Conservation (phyloP, 2,888 invertebrate genomes). For the Philonicus albiceps region DNA sequence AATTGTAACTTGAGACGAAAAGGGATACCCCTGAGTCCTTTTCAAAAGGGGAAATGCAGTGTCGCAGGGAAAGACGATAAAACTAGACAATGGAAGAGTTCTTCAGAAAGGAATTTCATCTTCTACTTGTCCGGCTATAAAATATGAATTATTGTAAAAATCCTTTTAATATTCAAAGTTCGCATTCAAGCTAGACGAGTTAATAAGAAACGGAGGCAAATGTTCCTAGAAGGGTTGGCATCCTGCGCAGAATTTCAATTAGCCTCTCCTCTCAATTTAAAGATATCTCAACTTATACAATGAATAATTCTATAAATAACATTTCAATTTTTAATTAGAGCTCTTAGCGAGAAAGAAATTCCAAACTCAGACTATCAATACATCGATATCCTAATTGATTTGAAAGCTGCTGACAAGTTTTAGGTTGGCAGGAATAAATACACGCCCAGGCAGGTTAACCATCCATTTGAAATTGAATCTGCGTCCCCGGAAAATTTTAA, state of each 20-base stretch:
- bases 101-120: not conserved
- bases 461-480: conserved; percentile 8
- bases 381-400: not conserved
- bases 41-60: not conserved
- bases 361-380: not conserved
- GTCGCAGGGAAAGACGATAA: not conserved
- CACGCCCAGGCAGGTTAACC: not conserved
- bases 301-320: not conserved
- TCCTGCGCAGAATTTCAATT: not conserved
- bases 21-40: not conserved
- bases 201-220: not conserved
- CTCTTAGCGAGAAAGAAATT: not conserved
- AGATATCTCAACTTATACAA: not conserved
- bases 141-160: conserved; percentile 36
- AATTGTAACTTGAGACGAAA: conserved; percentile 26
- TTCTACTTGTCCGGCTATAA: not conserved
- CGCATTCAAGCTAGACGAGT: not conserved
- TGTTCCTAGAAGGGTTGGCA: not conserved
- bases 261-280: not conserved
- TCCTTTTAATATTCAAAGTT: conserved; percentile 22
- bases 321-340: not conserved
- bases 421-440: not conserved
- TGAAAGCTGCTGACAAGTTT: not conserved
- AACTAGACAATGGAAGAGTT: not conserved
- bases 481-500: not conserved